phyloP scores from a whole-genome alignment of 2,888 invertebrate genomes.

The Cephus runcator region DNA sequence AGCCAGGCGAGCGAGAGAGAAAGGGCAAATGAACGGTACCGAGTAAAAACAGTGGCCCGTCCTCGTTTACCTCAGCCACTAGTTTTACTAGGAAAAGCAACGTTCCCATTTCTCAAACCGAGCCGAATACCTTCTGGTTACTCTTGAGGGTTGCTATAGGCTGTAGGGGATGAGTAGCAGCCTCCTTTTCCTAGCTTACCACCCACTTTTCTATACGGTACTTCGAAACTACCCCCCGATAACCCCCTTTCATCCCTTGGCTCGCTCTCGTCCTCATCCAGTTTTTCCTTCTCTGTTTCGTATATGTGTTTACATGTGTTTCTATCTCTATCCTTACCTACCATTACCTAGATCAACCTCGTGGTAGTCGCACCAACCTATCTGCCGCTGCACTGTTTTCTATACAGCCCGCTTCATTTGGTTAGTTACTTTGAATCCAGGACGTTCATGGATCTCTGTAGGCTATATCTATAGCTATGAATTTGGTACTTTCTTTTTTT shows the following conservation, averaged over 20 bases:
- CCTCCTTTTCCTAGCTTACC: conserved; percentile 24
- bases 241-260: conserved; percentile 35
- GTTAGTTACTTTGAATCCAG: neutral
- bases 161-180: neutral
- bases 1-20: neutral
- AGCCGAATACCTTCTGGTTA: neutral
- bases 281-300: neutral
- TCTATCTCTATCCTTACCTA: neutral
- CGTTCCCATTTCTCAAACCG: neutral
- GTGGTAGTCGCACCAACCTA: neutral
- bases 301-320: neutral
- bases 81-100: neutral
- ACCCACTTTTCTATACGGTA: conserved; percentile 15
- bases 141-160: neutral
- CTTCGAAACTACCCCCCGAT: conserved; percentile 7
- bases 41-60: conserved; percentile 54
- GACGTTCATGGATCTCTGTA: neutral
- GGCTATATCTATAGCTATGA: neutral
- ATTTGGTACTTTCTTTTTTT: neutral
- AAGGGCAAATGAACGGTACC: neutral
- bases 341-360: neutral
- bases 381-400: neutral
- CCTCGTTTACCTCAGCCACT: conserved; percentile 21
- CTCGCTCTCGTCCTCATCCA: conserved; percentile 41
- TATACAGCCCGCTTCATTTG: neutral